Base-by-base conservation (phyloP, 1,140 invertebrate species). In the Solenopsis invicta region DNA sequence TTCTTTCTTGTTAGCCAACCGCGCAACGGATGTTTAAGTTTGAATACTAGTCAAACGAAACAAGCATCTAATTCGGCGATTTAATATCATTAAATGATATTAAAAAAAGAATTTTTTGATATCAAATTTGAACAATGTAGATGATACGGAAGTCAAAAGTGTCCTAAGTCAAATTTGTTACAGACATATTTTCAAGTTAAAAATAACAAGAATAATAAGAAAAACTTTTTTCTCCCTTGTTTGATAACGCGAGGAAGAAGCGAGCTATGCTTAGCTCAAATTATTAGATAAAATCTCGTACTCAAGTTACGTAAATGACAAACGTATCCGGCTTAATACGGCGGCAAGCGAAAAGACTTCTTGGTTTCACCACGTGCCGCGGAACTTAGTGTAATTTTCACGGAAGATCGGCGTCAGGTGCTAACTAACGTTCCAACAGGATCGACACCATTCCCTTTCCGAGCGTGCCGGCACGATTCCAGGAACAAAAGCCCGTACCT, bases 401-500 rank as follows among this genome's bases (percentile, higher is more conserved):
- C 45, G 80, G 54, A 9, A 62, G 80, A 82, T 82, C 54, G 13
- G n/a, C 67, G 24, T 62, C 29, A 74, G 69, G 80, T 84, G 80
- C 69, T 84, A 84, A 84, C 45, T 61, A 50, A 75, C 69, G 80
- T 84, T 84, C 56, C 56, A 74, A 84, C 41, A 84, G 54, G 69
- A 84, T 84, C 80, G 69, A 75, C 78, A 72, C 56, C 37, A 24
- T 66, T 74, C 12, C 29, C 61, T 69, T 66, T n/a, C 41, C 37
- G 5, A 48, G 24, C 29, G 13, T 41, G 45, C 45, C 21, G 84
- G 84, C 54, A 59, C 41, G 48, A 61, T 74, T 80, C 67, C 41
- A 0, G 16, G 18, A 54, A 66, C 37, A 52, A 67, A 69, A 52
- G 62, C 29, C 29, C 12, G 59, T 29, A 2, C 45, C 18, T 54